A percentile compares a stretch with the other conserved stretches of the same genome.
Evolutionary conservation across 2,113 vertebrate genomes (phyloP).

Genomic region (Catharus minimus): DNA sequence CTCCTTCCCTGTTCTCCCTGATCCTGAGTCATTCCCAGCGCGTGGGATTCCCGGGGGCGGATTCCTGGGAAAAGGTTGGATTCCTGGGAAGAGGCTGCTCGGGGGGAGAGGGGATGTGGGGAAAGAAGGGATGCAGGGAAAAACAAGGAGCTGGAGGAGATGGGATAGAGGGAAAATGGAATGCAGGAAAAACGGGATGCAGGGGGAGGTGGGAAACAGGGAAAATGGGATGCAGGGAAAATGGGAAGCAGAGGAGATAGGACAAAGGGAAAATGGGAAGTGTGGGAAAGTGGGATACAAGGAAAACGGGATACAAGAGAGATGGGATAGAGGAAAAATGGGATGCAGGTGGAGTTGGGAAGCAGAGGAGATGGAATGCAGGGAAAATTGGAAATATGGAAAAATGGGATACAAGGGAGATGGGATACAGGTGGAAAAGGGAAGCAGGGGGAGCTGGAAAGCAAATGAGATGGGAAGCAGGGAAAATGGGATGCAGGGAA

Average conservation of each 20-base stretch:
- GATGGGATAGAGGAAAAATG: too few relatives aligned
- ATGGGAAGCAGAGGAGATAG: too few relatives aligned
- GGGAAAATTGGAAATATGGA: neutral
- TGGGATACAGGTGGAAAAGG: neutral
- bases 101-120: neutral
- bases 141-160: too few relatives aligned
- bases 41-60: neutral
- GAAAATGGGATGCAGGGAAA: too few relatives aligned
- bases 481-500: too few relatives aligned
- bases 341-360: neutral
- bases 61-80: neutral
- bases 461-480: too few relatives aligned
- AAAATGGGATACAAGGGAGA: too few relatives aligned
- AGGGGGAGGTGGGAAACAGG: too few relatives aligned
- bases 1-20: neutral
- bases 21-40: neutral
- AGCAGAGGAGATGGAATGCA: neutral
- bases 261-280: too few relatives aligned
- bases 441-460: neutral
- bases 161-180: too few relatives aligned
- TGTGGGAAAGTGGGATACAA: too few relatives aligned
- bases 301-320: too few relatives aligned
- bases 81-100: neutral
- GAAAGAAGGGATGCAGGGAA: neutral
- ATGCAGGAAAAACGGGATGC: neutral